Evolutionary conservation across 2,888 invertebrate genomes (phyloP).

Genomic region (Scaptomyza parva): DNA sequence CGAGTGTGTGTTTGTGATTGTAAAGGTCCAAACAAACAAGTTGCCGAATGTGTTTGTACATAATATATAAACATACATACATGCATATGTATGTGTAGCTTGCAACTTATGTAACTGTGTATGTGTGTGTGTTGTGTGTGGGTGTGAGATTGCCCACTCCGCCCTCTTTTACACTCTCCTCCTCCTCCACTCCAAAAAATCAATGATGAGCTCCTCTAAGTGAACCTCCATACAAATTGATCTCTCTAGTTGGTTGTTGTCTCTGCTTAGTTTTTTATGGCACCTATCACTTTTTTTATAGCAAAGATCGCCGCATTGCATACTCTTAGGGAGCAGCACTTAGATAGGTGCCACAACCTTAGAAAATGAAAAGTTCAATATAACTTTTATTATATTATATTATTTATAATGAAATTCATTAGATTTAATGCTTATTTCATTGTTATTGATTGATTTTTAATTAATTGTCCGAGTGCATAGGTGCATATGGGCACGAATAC

Average conservation of each 20-base stretch:
- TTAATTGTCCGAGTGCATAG: conserved; percentile 5
- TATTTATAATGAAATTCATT: not conserved
- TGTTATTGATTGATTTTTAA: not conserved
- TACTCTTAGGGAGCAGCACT: conserved; percentile 47
- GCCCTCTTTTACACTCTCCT: not conserved
- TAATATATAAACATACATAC: not conserved
- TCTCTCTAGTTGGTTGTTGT: conserved; percentile 27
- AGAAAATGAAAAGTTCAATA: not conserved
- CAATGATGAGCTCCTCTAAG: not conserved
- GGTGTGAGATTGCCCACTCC: conserved; percentile 38
- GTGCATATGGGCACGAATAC: conserved; percentile 20
- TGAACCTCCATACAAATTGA: conserved; percentile 25
- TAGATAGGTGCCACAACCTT: not conserved
- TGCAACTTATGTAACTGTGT: conserved; percentile 10
- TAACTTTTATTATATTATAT: not conserved
- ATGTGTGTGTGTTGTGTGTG: conserved; percentile 42
- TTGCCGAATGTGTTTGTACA: conserved; percentile 13
- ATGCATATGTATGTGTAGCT: not conserved
- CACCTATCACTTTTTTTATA: conserved; percentile 31
- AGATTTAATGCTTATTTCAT: not conserved
- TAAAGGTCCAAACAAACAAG: conserved; percentile 15
- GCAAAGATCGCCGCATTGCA: conserved; percentile 49
- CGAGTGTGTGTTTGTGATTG: conserved; percentile 7
- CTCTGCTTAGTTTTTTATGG: conserved; percentile 31
- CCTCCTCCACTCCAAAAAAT: not conserved